These are phyloP conservation scores for Cinclus mexicanus DNA, from an alignment of 2,113 vertebrate genomes.

Conservation along the genomic window DNA sequence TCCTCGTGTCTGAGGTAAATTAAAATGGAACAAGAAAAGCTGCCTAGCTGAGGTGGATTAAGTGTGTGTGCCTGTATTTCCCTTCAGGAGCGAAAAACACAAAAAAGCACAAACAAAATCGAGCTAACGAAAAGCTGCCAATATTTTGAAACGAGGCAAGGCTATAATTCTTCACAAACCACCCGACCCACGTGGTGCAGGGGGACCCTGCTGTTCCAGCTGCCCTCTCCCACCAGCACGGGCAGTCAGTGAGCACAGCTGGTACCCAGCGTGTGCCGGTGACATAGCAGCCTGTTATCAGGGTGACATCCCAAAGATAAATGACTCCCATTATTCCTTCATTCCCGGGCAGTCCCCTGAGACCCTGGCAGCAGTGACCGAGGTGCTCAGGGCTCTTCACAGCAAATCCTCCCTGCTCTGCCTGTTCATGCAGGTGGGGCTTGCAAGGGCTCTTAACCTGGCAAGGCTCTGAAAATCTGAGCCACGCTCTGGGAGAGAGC, in stretches of 20 bases:
- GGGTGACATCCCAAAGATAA: constrained; percentile 7
- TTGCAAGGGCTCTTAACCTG: background rate
- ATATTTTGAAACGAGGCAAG: background rate
- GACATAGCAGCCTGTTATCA: background rate
- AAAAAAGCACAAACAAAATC: background rate
- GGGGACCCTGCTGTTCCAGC: background rate
- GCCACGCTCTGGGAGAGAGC: background rate
- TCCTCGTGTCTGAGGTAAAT: background rate
- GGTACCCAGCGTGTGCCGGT: accelerated
- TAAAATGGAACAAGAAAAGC: background rate
- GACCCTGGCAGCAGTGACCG: background rate
- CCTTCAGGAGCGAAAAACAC: background rate
- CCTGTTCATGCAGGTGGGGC: accelerated
- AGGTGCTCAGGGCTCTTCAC: background rate
- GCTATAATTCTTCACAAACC: background rate
- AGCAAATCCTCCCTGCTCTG: background rate
- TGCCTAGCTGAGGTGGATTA: background rate
- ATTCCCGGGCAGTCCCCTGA: background rate
- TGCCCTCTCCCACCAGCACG: background rate
- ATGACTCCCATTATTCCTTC: background rate
- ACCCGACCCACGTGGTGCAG: background rate
- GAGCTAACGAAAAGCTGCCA: background rate
- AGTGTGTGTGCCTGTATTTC: background rate
- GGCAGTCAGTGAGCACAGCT: background rate
- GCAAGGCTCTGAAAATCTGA: background rate